A percentile compares a stretch with the other conserved stretches of the same genome.
Conservation (phyloP, 1,140 invertebrate species). For the Temnothorax longispinosus region DNA sequence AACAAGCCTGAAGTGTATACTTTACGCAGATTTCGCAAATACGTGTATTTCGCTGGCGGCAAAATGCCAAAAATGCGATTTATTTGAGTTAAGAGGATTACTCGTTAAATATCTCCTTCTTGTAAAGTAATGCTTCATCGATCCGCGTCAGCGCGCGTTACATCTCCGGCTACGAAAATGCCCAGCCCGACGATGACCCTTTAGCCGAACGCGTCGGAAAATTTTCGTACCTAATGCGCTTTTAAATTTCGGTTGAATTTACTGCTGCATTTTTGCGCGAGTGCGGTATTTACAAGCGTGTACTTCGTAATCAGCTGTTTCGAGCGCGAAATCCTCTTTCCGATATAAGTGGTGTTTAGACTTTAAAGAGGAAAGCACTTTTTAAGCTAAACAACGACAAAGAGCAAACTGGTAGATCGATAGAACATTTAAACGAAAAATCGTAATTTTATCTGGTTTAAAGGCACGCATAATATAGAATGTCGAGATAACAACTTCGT, state of each 20-base stretch:
- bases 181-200: constrained; percentile 21
- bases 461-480: background rate
- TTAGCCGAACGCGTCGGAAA: background rate
- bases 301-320: constrained; percentile 15
- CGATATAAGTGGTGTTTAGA: background rate
- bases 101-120: constrained; percentile 27
- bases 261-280: background rate
- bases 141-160: constrained; percentile 38
- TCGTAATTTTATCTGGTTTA: background rate
- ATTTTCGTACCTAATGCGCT: background rate
- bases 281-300: background rate
- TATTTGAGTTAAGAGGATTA: background rate
- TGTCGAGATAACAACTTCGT: background rate
- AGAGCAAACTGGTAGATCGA: background rate
- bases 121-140: constrained; percentile 24
- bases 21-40: background rate
- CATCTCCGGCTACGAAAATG: constrained; percentile 10
- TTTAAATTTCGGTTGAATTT: constrained; percentile 24
- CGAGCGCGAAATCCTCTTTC: background rate
- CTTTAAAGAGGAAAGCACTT: background rate
- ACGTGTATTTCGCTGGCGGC: too few relatives aligned
- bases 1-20: background rate
- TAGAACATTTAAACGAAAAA: background rate
- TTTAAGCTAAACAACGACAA: constrained; percentile 3
- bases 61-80: constrained; percentile 16